phyloP scores from a whole-genome alignment of 2,888 invertebrate genomes.

The Agrypnus murinus region DNA sequence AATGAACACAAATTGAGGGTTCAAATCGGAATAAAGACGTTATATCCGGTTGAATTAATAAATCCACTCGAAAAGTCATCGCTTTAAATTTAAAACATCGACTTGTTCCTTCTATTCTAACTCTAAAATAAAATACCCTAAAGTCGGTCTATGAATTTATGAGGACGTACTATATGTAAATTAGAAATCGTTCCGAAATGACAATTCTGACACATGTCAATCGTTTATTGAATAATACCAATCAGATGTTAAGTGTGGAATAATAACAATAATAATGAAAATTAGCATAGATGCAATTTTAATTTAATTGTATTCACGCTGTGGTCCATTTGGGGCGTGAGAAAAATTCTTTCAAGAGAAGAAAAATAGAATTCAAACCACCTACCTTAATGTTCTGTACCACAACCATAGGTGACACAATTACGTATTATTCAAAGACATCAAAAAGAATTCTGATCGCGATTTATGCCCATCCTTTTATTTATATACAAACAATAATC shows the following conservation, averaged over 20 bases:
- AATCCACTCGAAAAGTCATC: conserved; percentile 49
- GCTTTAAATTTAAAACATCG: conserved; percentile 35
- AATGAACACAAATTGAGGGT: conserved; percentile 50
- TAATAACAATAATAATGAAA: conserved; percentile 7
- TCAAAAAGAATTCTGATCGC: not conserved
- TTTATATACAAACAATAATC: not conserved
- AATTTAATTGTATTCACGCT: conserved; percentile 35
- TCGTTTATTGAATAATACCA: conserved; percentile 49
- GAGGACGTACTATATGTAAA: conserved; percentile 24
- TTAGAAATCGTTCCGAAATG: conserved; percentile 38
- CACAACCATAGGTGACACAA: not conserved
- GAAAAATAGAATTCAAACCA: conserved; percentile 13
- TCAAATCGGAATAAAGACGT: conserved; percentile 47
- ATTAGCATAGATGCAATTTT: conserved; percentile 50
- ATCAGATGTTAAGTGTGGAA: conserved; percentile 46
- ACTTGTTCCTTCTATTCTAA: conserved; percentile 5
- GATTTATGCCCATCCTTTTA: not conserved
- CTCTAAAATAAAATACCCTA: too few species aligned
- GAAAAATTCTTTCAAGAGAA: conserved; percentile 10
- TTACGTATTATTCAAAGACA: not conserved
- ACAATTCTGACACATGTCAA: conserved; percentile 53
- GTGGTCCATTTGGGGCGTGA: conserved; percentile 31
- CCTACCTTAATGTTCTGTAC: conserved; percentile 11
- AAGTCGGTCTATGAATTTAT: too few species aligned
- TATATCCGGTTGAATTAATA: conserved; percentile 54